Evolutionary conservation across 2,797 vertebrate species (phyloP).

Genomic region (Arvicola amphibius): DNA sequence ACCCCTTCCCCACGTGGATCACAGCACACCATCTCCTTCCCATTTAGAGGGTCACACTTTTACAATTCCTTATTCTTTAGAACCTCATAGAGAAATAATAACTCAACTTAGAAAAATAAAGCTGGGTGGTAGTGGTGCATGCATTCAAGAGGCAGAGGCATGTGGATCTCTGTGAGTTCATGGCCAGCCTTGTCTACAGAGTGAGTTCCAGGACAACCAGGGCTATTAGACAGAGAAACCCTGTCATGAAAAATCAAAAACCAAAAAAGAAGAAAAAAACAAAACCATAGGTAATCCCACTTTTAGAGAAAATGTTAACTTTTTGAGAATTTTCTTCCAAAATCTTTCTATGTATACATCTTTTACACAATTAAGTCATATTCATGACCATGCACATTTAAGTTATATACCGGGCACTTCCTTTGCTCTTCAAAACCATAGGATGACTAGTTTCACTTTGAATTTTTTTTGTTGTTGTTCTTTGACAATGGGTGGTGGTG

Average conservation of each 20-base stretch:
- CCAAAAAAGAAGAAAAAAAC: no score
- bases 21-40: neutral
- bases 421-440: constrained; percentile 24
- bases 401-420: neutral
- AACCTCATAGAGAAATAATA: neutral
- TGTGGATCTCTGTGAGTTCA: no score
- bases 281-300: neutral
- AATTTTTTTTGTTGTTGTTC: neutral
- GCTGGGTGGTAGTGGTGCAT: no score
- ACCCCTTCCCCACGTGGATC: neutral
- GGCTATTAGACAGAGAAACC: no score
- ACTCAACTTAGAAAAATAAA: constrained; percentile 15
- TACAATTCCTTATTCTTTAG: constrained; percentile 18
- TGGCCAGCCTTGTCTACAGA: no score
- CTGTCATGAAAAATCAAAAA: no score
- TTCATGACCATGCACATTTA: neutral
- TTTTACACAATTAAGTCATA: neutral
- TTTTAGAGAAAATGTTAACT: neutral
- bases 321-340: neutral
- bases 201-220: no score
- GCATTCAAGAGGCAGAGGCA: no score
- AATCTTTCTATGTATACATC: neutral
- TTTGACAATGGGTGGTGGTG: neutral
- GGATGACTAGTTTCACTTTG: neutral
- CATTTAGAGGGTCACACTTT: neutral